Conservation (phyloP, 2,113 vertebrate genomes). For the Prionailurus bengalensis region DNA sequence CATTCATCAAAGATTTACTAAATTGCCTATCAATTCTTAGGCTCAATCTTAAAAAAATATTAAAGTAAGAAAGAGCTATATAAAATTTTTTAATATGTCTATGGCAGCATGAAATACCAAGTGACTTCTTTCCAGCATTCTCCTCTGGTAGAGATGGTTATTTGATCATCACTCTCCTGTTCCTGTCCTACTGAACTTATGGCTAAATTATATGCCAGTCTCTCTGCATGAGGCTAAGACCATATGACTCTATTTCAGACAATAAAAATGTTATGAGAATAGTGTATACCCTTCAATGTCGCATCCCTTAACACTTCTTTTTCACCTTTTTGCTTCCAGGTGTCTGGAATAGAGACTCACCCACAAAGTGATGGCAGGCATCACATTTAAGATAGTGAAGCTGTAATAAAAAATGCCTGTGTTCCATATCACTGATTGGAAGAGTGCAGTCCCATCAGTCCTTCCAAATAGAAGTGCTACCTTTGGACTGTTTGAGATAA, state of each 20-base stretch:
- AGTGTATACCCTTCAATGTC: rapidly evolving
- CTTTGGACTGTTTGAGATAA: background rate
- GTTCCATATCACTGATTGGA: background rate
- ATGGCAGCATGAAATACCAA: background rate
- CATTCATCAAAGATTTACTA: background rate
- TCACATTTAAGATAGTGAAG: background rate
- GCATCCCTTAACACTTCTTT: background rate
- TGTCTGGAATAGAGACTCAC: background rate
- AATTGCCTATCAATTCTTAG: background rate
- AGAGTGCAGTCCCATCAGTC: too few species aligned
- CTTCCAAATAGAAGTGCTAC: background rate
- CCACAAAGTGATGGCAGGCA: background rate
- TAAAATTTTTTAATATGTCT: conserved; percentile 7
- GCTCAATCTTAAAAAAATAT: background rate
- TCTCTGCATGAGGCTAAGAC: background rate
- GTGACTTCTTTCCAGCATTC: background rate
- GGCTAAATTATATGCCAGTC: background rate
- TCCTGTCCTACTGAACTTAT: background rate
- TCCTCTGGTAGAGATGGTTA: background rate
- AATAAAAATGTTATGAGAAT: background rate
- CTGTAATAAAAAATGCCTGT: background rate
- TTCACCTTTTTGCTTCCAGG: background rate
- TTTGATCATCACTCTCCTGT: background rate
- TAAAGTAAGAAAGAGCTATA: background rate
- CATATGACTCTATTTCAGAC: background rate